Evolutionary conservation across 2,888 invertebrate genomes (phyloP), one percentile per base, ranked within the genome.

Genomic region (Hyles lineata): DNA sequence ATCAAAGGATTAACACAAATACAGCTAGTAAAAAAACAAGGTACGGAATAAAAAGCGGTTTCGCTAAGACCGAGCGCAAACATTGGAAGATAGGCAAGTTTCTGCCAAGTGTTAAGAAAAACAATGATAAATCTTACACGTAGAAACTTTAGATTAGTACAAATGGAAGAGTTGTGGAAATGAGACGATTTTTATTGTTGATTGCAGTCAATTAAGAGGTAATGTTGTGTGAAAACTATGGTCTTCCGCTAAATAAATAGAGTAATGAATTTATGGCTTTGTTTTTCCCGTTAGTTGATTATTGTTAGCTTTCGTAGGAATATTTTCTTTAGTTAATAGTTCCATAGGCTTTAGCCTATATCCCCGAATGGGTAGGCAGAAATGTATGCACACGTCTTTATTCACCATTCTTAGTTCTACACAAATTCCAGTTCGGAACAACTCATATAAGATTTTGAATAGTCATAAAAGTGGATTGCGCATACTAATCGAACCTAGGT

Each of bases 121-220:
- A 92, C 92, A 92, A 85, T 89, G 88, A 92, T 93, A 92, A 92
- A 92, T 92, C 91, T 88, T 92, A 82, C 85, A 76, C 82, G 80
- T 83, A 83, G 81, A 81, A 82, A 89, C 79, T 82, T 81, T 82
- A 86, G 87, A 89, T 88, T 89, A 86, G 89, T 86, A 76, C 82
- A 78, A 75, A 78, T 75, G 76, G 55, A 55, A 55, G 55, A 55
- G 71, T 70, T 72, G 72, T 77, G 72, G 72, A 75, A 77, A 76
- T 75, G 76, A 79, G 75, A 76, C 76, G 78, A 6, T n/a, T 43
- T 43, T 76, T 76, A 79, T 77, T 81, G 84, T 82, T 90, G 84
- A 89, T 90, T 81, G 81, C 80, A 85, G 80, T 88, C 87, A 88
- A 90, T 90, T 84, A 84, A 72, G 70, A 62, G 74, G 76, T 81